Evolutionary conservation across 2,888 invertebrate species (phyloP).

Genomic region (Scaptodrosophila latifasciaeformis): DNA sequence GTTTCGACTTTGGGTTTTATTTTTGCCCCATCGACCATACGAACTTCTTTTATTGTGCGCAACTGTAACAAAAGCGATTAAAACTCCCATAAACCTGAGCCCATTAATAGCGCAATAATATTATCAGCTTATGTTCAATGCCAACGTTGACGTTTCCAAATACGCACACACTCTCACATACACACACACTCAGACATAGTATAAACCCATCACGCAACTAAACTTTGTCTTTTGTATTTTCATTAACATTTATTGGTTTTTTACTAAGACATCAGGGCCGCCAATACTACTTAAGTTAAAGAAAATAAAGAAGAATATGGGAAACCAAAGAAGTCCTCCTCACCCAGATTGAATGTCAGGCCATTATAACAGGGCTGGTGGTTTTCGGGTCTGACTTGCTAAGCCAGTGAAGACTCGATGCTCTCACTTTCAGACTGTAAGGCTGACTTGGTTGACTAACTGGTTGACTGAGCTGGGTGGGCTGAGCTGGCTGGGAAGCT

Average conservation of each 20-base stretch:
- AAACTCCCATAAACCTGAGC: constrained; percentile 68
- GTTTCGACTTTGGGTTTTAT: constrained; percentile 49
- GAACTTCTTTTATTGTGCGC: constrained; percentile 11
- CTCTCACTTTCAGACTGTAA: too few relatives aligned
- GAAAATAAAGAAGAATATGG: too few relatives aligned
- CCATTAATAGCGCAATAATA: constrained; percentile 69
- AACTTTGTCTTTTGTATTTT: constrained; percentile 69
- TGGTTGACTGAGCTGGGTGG: too few relatives aligned
- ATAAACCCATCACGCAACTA: constrained; percentile 33
- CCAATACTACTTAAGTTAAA: too few relatives aligned
- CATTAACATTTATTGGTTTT: constrained; percentile 71
- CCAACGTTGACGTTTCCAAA: constrained; percentile 6
- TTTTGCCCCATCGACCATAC: background rate
- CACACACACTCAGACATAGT: constrained; percentile 13
- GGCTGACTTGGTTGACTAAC: too few relatives aligned
- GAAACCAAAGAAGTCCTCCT: too few relatives aligned
- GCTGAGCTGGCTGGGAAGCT: too few relatives aligned
- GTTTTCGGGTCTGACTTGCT: background rate
- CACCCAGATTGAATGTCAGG: too few relatives aligned
- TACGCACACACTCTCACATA: constrained; percentile 32
- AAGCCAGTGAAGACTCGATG: constrained; percentile 38
- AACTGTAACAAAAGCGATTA: constrained; percentile 70
- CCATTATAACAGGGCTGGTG: background rate
- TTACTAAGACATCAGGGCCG: constrained; percentile 45
- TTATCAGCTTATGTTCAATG: constrained; percentile 68